These are phyloP conservation scores for Phrynocephalus versicolor DNA, from an alignment of 2,113 vertebrate species.

Conservation along the genomic window DNA sequence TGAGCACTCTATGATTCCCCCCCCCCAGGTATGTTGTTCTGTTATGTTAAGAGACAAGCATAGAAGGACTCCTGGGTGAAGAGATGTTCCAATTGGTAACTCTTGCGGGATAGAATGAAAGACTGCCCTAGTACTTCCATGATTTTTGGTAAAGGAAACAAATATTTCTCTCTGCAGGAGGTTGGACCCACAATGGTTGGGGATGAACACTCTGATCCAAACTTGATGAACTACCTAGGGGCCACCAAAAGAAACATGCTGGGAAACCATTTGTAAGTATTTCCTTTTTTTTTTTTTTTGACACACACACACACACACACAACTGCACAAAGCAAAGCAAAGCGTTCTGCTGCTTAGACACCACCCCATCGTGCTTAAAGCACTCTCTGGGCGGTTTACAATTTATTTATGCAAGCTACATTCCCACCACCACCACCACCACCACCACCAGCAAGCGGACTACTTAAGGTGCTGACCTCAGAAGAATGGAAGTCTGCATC, in stretches of 20 bases:
- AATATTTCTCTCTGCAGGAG: slow-evolving; percentile 79
- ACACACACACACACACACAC: too few species aligned
- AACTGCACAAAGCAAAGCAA: too few species aligned
- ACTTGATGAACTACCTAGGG: slow-evolving; percentile 89
- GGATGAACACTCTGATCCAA: slow-evolving; percentile 87
- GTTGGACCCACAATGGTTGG: slow-evolving; percentile 93
- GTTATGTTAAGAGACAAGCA: neutral
- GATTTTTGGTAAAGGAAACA: rapidly evolving
- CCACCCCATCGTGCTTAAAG: neutral
- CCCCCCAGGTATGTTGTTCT: neutral
- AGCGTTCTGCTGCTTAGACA: too few species aligned
- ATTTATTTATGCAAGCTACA: too few species aligned
- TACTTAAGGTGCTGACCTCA: too few species aligned
- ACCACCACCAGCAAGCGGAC: too few species aligned
- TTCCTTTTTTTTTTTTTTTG: too few species aligned
- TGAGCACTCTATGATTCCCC: neutral
- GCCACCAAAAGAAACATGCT: slow-evolving; percentile 86
- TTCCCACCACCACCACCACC: too few species aligned
- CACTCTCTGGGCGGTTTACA: neutral
- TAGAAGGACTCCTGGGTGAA: too few species aligned
- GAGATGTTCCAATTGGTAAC: neutral
- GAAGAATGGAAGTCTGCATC: too few species aligned
- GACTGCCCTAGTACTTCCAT: neutral
- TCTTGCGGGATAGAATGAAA: neutral
- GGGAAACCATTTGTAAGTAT: slow-evolving; percentile 97